Evolutionary conservation across 2,888 invertebrate genomes (phyloP), one percentile per base, ranked within the genome.

Genomic region (Leucozona laternaria): DNA sequence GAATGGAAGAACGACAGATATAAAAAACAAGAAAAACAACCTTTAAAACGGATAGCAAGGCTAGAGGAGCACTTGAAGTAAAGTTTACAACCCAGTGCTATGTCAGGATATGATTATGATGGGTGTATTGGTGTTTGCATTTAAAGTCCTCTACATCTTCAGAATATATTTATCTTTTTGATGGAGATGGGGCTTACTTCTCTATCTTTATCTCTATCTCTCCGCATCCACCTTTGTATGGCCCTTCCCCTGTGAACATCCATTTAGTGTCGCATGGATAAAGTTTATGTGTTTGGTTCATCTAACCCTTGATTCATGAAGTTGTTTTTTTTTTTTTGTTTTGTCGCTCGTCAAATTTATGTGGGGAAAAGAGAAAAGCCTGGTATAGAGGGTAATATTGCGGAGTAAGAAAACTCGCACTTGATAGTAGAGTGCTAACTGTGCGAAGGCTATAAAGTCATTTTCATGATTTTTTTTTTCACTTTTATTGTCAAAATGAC

Each of bases 221-320:
- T 28, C 5, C 17, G 0, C 11, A 55, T 25, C 40, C 53, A 20
- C 37, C 22, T 57, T 40, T 31, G 31, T 43, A 20, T 22, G 37
- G 48, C 20, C 20, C 45, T 58, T n/a, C 22, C 20, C 20, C 45
- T 58, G 20, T 28, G 64, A 78, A 71, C 82, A 86, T 82, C 86
- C 53, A 79, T 82, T 82, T 86, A 75, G 75, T 86, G 86, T 86
- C 82, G 82, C 82, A 78, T 86, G 85, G 82, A 79, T 79, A 82
- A 86, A 75, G 81, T 86, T 86, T 82, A 81, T 77, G 81, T 73
- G 81, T 73, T 81, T 85, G 81, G 77, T 85, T 81, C 85, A 81
- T 85, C 81, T 77, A 84, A 84, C 79, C 80, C 71, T 72, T 68
- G 73, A 73, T 78, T 78, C 79, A 73, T 50, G 50, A 71, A 80